A percentile compares a stretch with the other conserved stretches of the same genome.
Conservation (phyloP, 2,797 vertebrate genomes). For the Moxostoma hubbsi region DNA sequence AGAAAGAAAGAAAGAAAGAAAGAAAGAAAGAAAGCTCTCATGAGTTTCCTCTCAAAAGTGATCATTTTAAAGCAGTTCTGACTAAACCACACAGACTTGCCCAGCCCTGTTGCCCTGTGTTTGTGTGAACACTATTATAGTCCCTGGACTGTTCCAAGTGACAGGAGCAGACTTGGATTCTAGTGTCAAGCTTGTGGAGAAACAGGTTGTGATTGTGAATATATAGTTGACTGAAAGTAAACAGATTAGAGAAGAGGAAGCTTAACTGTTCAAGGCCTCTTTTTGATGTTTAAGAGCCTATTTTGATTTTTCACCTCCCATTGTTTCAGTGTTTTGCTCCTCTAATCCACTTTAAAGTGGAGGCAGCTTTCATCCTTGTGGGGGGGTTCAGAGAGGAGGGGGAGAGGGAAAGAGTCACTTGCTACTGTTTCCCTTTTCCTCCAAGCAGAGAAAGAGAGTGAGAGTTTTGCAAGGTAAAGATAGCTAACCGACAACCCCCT, state of each 20-base stretch:
- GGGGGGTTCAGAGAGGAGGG: slow-evolving; percentile 48
- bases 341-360: slow-evolving; percentile 87
- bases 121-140: slow-evolving; percentile 27
- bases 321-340: slow-evolving; percentile 83
- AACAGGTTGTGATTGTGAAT: slow-evolving; percentile 73
- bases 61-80: slow-evolving; percentile 49
- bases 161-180: slow-evolving; percentile 40
- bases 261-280: slow-evolving; percentile 74
- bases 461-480: slow-evolving; percentile 49
- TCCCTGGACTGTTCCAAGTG: slow-evolving; percentile 25
- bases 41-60: slow-evolving; percentile 46
- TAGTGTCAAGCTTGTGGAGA: slow-evolving; percentile 54
- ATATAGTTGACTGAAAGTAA: slow-evolving; percentile 79
- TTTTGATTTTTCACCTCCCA: slow-evolving; percentile 87
- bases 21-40: slow-evolving; percentile 47
- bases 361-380: slow-evolving; percentile 79
- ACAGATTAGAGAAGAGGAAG: slow-evolving; percentile 81
- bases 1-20: slow-evolving; percentile 48
- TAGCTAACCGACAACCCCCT: slow-evolving; percentile 49
- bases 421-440: slow-evolving; percentile 53
- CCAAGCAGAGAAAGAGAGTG: slow-evolving; percentile 30
- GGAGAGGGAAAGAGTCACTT: slow-evolving; percentile 26
- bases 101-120: slow-evolving; percentile 27
- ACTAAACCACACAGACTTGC: slow-evolving; percentile 37
- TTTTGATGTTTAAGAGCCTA: slow-evolving; percentile 83